Percentiles rank a stretch among this genome's conserved stretches.
Conservation (phyloP, 2,113 vertebrate genomes). For the Tachuris rubrigastra region DNA sequence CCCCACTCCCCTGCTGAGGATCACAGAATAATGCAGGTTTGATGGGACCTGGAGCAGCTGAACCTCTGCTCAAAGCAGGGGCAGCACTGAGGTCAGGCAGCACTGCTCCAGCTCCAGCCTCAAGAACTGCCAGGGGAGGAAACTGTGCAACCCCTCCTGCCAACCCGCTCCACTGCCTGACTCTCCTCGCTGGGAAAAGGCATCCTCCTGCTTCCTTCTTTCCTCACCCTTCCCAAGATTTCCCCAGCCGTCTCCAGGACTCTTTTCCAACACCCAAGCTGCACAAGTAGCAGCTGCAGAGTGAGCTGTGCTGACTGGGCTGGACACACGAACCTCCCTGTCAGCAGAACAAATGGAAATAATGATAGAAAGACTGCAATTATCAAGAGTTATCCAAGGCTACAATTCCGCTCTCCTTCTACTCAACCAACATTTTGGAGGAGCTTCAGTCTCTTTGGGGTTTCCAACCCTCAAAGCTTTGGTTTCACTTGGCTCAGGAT, state of each 20-base stretch:
- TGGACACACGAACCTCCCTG: background rate
- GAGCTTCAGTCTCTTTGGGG: background rate
- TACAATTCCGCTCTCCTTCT: background rate
- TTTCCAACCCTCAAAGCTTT: background rate
- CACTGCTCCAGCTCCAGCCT: background rate
- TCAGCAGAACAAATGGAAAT: background rate
- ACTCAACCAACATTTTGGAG: background rate
- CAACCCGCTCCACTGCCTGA: background rate
- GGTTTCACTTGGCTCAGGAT: background rate
- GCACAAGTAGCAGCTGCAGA: background rate
- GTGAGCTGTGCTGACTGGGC: background rate
- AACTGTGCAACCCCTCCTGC: background rate
- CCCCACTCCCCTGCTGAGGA: background rate
- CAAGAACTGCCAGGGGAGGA: background rate
- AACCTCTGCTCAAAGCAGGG: background rate
- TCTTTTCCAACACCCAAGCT: background rate
- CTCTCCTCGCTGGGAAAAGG: background rate
- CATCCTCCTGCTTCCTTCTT: background rate
- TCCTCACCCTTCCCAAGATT: background rate
- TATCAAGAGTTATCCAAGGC: background rate
- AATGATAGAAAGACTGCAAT: background rate
- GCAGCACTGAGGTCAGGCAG: background rate
- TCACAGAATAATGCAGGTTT: background rate
- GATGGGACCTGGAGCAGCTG: background rate
- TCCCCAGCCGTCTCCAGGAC: background rate